Base-by-base conservation (phyloP, 2,113 vertebrate genomes). In the Sakesphorus luctuosus region DNA sequence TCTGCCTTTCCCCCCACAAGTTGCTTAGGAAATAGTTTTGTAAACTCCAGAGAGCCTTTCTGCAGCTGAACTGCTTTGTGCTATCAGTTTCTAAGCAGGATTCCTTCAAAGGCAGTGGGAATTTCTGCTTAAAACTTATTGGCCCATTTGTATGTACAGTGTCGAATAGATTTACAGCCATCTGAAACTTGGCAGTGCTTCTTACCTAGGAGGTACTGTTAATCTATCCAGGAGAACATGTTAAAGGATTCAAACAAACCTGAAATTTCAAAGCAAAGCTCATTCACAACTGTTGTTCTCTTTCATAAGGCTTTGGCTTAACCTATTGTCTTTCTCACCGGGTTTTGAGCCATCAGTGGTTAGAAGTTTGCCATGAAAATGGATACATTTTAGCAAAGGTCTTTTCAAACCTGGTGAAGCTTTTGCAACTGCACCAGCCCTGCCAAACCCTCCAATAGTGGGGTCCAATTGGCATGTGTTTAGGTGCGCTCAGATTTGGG, bases 21-120 rank as follows among this genome's bases (percentile, higher is more conserved):
- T 84, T 96, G 73, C 79, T 95, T 93, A 62, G 94, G 61, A 96
- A 89, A 62, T 81, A 75, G 28, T 82, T 97, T 89, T 90, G 53
- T 92, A 81, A 95, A 92, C 66, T 84, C 46, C 52, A 43, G 83
- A 81, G 58, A 84, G 24, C 73, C 47, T 8, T 95, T 96, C 46
- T 93, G 87, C 69, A 90, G 72, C 86, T 73, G 80, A 58, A 24
- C 53, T 82, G 80, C 73, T 90, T 95, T 94, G 69, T 95, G 76
- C 90, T 93, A 68, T 84, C 77, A 68, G 52, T 93, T 89, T 89
- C 85, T 92, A 82, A 92, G 62, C 85, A 84, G 68, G n/a, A 92
- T 95, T 90, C 76, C 56, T 95, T 93, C 18, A 6, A 87, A 94
- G 66, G 66, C 80, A 72, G 38, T 78, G 78, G 68, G 49, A 88